These are phyloP conservation scores for Neotoma lepida DNA, from an alignment of 2,113 vertebrate genomes.

Conservation along the genomic window DNA sequence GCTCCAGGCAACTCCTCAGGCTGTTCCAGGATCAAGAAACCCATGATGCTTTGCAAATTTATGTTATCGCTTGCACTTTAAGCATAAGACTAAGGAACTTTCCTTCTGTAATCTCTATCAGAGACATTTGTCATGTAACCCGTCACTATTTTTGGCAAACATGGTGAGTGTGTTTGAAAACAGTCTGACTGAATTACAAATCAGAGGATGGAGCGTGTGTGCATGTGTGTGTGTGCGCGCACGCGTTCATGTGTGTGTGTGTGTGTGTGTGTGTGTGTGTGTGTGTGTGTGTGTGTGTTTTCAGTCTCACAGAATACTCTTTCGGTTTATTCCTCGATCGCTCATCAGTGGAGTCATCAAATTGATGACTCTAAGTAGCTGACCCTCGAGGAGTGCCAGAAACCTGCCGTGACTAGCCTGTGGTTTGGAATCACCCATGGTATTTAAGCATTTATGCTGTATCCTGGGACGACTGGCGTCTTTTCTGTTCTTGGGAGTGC, in stretches of 20 bases:
- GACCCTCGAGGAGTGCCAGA: neutral
- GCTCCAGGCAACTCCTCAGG: constrained; percentile 80
- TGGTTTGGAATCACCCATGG: constrained; percentile 51
- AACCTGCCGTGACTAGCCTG: constrained; percentile 62
- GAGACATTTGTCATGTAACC: constrained; percentile 50
- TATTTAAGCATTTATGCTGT: constrained; percentile 1
- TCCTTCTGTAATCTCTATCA: constrained; percentile 61
- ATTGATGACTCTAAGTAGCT: constrained; percentile 12
- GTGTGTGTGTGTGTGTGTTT: neutral
- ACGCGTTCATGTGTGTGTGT: neutral
- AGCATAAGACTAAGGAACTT: constrained; percentile 67
- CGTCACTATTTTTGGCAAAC: constrained; percentile 50
- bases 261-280: neutral
- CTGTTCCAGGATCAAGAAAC: constrained; percentile 79
- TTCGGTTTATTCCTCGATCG: constrained; percentile 72
- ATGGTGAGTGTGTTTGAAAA: constrained; percentile 68
- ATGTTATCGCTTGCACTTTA: constrained; percentile 72
- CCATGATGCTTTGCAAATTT: constrained; percentile 79
- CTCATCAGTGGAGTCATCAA: neutral
- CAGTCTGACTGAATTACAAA: constrained; percentile 68
- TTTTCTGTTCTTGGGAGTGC: constrained; percentile 63
- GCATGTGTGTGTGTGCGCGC: neutral
- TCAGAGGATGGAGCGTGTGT: neutral
- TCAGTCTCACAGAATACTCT: constrained; percentile 64
- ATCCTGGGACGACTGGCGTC: constrained; percentile 43